Evolutionary conservation across 2,888 invertebrate genomes (phyloP).

Genomic region (Hydrotaea cyrtoneurina): DNA sequence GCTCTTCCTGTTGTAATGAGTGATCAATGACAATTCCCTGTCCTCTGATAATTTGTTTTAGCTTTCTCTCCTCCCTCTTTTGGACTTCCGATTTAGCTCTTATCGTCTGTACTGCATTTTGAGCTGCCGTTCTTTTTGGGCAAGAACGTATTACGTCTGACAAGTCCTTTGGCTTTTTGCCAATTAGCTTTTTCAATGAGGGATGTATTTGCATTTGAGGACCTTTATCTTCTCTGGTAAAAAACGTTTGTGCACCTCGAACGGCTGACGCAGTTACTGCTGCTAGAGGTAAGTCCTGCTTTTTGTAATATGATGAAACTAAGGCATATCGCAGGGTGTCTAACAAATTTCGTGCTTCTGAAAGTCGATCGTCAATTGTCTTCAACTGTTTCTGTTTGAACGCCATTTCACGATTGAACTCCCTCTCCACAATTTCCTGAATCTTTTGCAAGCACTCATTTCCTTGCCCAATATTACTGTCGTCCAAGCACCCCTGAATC

Average conservation of each 20-base stretch:
- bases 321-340: constrained; percentile 84
- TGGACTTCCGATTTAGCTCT: constrained; percentile 74
- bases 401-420: constrained; percentile 87
- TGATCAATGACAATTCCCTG: constrained; percentile 77
- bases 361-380: constrained; percentile 85
- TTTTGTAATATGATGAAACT: constrained; percentile 84
- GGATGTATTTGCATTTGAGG: constrained; percentile 86
- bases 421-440: constrained; percentile 85
- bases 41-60: constrained; percentile 74
- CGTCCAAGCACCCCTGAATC: background rate
- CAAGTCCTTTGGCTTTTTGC: constrained; percentile 82
- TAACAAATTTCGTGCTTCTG: constrained; percentile 83
- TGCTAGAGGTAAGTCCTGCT: constrained; percentile 81
- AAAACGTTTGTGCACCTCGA: constrained; percentile 73
- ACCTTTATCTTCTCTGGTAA: constrained; percentile 71
- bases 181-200: constrained; percentile 87
- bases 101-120: constrained; percentile 80
- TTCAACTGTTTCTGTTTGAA: constrained; percentile 87
- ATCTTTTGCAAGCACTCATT: constrained; percentile 80
- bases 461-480: background rate
- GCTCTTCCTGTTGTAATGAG: constrained; percentile 66
- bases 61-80: constrained; percentile 74
- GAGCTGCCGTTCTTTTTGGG: constrained; percentile 81
- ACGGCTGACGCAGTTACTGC: constrained; percentile 76
- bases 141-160: constrained; percentile 81